A percentile compares a stretch with the other conserved stretches of the same genome.
Conservation (phyloP, 1,140 invertebrate genomes). For the Cydia strobilella region DNA sequence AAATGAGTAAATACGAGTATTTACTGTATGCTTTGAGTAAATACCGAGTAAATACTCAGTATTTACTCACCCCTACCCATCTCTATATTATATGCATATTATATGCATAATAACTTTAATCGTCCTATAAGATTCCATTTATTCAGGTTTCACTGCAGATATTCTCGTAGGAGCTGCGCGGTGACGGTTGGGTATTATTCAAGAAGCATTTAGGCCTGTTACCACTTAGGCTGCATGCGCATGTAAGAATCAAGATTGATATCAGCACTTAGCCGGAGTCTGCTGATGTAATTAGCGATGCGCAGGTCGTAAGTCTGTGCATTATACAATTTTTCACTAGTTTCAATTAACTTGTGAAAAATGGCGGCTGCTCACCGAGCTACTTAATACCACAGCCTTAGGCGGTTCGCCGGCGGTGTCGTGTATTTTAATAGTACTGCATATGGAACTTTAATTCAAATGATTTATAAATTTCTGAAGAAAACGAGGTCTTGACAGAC, state of each 20-base stretch:
- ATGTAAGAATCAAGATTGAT: conserved; percentile 51
- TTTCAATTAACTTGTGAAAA: conserved; percentile 47
- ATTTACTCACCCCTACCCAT: no score
- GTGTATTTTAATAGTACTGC: conserved; percentile 30
- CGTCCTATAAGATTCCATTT: background rate
- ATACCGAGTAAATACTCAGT: no score
- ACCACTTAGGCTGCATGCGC: conserved; percentile 41
- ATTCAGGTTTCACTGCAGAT: background rate
- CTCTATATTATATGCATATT: no score
- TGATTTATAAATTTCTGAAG: conserved; percentile 14
- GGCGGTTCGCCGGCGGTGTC: conserved; percentile 25
- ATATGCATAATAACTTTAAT: background rate
- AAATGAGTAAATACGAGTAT: no score
- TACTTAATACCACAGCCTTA: conserved; percentile 48
- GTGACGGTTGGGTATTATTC: conserved; percentile 5
- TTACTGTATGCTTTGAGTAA: no score
- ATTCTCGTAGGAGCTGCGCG: background rate
- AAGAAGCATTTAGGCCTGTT: conserved; percentile 34
- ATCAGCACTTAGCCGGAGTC: conserved; percentile 56
- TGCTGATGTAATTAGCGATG: conserved; percentile 59
- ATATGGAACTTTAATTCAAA: conserved; percentile 22
- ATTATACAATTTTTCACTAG: conserved; percentile 32
- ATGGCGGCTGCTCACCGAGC: conserved; percentile 54
- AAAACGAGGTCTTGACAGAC: conserved; percentile 27
- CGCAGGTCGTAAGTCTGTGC: conserved; percentile 35